A percentile compares a stretch with the other conserved stretches of the same genome.
Evolutionary conservation across 2,797 vertebrate genomes (phyloP).

Genomic region (Sebastes steindachneri): DNA sequence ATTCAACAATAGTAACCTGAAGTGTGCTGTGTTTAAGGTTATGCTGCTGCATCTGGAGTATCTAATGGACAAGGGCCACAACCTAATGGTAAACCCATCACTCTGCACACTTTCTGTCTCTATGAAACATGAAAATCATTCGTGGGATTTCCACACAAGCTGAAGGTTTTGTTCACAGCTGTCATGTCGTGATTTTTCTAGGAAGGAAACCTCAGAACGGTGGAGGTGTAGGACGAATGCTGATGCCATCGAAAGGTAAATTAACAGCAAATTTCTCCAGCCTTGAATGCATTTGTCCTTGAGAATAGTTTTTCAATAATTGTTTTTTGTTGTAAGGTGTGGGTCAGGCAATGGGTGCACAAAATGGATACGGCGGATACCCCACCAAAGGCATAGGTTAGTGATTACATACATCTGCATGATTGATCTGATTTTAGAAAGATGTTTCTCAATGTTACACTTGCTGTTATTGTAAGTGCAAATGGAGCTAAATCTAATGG

Average conservation of each 20-base stretch:
- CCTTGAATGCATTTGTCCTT: neutral
- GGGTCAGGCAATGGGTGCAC: conserved; percentile 49
- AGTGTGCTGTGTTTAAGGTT: conserved; percentile 58
- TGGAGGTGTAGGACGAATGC: conserved; percentile 48
- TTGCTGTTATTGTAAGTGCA: conserved; percentile 8
- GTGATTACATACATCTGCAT: neutral
- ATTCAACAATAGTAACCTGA: neutral
- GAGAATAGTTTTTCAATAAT: neutral
- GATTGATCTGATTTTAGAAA: neutral
- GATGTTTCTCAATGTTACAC: neutral
- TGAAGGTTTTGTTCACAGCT: neutral
- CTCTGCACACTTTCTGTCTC: neutral
- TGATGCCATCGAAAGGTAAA: conserved; percentile 73
- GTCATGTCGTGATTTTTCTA: conserved; percentile 18
- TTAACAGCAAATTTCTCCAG: neutral
- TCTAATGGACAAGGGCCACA: conserved; percentile 54
- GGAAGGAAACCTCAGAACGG: conserved; percentile 54
- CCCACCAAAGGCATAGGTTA: conserved; percentile 68
- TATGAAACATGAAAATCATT: neutral
- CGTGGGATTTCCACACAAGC: neutral
- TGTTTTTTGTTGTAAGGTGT: conserved; percentile 47
- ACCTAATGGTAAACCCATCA: conserved; percentile 41
- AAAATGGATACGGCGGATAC: conserved; percentile 54
- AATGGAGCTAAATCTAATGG: conserved; percentile 17
- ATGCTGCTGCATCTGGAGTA: conserved; percentile 36